These are phyloP conservation scores for Lepus americanus DNA, from an alignment of 2,113 vertebrate genomes.

Conservation along the genomic window DNA sequence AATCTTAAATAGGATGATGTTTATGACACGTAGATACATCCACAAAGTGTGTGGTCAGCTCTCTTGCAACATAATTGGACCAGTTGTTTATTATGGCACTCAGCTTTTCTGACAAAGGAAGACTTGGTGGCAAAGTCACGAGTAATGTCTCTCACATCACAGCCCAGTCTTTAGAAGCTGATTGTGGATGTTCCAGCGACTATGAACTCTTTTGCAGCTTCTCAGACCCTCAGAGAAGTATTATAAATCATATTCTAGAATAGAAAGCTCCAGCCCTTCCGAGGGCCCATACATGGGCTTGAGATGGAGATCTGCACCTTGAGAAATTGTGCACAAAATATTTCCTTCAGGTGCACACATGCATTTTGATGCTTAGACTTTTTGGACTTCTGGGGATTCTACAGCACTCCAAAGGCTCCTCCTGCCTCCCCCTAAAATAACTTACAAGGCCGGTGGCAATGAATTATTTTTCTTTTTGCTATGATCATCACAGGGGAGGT, in stretches of 20 bases:
- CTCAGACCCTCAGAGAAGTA: neutral
- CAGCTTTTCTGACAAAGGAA: conserved; percentile 19
- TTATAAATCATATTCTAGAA: neutral
- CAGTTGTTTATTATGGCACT: conserved; percentile 19
- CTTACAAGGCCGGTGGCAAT: neutral
- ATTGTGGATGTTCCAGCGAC: neutral
- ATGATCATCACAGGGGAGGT: neutral
- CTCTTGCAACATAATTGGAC: conserved; percentile 10
- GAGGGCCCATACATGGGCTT: neutral
- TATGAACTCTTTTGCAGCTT: neutral
- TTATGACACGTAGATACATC: neutral
- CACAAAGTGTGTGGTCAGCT: conserved; percentile 7
- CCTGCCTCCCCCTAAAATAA: neutral
- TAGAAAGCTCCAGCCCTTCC: neutral
- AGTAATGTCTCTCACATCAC: neutral
- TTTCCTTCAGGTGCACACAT: neutral
- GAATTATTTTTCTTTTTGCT: conserved; percentile 16
- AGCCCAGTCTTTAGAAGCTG: neutral
- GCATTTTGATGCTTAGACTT: neutral
- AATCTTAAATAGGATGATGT: neutral
- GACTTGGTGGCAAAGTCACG: neutral
- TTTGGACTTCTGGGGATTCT: neutral
- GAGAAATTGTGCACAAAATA: neutral
- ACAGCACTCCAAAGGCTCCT: neutral
- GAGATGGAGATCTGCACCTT: neutral